Base-by-base conservation (phyloP, 2,113 vertebrate species). In the Pipra filicauda region DNA sequence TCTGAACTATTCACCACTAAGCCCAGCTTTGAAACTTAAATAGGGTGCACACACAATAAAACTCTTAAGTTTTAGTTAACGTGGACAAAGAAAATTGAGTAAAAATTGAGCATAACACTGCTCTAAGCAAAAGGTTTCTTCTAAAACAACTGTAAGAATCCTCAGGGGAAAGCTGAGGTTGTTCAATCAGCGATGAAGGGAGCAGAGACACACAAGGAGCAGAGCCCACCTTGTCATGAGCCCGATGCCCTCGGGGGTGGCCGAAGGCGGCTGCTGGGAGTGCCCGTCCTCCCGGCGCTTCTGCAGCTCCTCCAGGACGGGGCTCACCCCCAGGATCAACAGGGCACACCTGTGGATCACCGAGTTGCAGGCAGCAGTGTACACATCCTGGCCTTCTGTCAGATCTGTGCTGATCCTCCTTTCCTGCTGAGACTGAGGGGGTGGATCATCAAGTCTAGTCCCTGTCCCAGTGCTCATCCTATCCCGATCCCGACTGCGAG, bases 341-440 rank as follows among this genome's bases (percentile, higher is more conserved):
- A 99, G 97, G 89, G 99, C 99, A 82, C 99, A 99, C 65, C 99
- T 98, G 95, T 99, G 99, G 97, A 99, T 99, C 90, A 99, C 99
- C 0, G 99, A 99, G 97, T 99, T 99, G 96, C 99, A 99, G 20
- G 99, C 98, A 12, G 99, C 98, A 3, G 99, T 99, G 96, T 99
- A 99, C 35, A 99, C 98, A 95, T 99, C 99, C 94, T 99, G 99
- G 11, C 99, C 99, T 84, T 99, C 99, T 0, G 99, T 98, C 51
- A 99, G 98, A 37, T 98, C 98, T 4, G 98, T 92, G 92, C 99
- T 99, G 96, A 98, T 98, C 88, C 98, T 98, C 72, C 99, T 97
- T 9, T 98, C 99, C 91, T 98, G 98, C 95, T 98, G 98, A 21
- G 98, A 97, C 92, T 98, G 98, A 55, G 97, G 66, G 79, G 98